Base-by-base conservation (phyloP, 2,888 invertebrate species). In the Ormyrus labotus region DNA sequence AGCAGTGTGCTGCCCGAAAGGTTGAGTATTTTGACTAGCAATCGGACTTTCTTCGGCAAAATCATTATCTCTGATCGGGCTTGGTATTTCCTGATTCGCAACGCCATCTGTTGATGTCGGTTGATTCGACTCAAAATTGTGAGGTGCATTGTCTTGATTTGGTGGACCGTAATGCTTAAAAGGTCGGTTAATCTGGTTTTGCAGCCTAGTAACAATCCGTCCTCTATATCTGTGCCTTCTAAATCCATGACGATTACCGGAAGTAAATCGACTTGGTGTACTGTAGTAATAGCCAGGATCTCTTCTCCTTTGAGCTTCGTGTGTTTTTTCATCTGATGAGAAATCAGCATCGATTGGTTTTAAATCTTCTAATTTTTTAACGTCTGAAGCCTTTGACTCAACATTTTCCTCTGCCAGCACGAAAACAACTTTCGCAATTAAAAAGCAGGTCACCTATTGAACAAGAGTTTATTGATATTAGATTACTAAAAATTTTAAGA, bases 111-210 rank as follows among this genome's bases (percentile, higher is more conserved):
- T 60, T 1, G 80, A 6, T 10, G 13, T 64, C 34, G 81, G 65
- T 65, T 84, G 83, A 72, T 79, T 82, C 72, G 82, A 78, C 19
- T 83, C 81, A 0, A 47, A 13, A 13, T 82, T 84, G 61, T 83
- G 83, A 67, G 83, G 83, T 69, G 83, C 71, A 58, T 71, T 53
- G 34, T 82, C 84, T 45, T 85, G 84, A 75, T 73, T 81, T 0
- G 90, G 90, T 7, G 86, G 86, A 3, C 90, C 90, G 79, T 90
- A 90, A 58, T 85, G 87, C 45, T 75, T 85, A 13, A 89, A 86
- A 0, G 90, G 90, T 60, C 87, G 84, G 61, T 78, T 85, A 77
- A 86, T 83, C 69, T 86, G 87, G 45, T 80, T 83, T 4, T 85
- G 85, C 48, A 84, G 78, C 75, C 83, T 87, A 8, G 84, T 82